phyloP scores from a whole-genome alignment of 2,888 invertebrate species.

The Xestia xanthographa region DNA sequence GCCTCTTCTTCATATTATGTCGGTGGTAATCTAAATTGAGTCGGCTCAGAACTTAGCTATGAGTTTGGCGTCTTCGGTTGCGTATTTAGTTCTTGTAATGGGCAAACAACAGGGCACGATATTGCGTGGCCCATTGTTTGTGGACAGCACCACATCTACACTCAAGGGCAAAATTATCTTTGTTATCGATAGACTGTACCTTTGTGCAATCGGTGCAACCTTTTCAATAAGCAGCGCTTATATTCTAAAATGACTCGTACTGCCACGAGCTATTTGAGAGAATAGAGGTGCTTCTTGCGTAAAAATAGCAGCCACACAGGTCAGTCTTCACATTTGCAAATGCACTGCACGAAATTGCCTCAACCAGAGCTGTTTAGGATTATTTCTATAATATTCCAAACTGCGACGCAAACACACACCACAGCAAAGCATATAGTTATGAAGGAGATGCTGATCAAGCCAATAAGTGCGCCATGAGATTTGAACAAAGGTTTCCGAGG shows the following conservation, averaged over 20 bases:
- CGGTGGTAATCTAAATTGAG: neutral
- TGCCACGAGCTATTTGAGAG: neutral
- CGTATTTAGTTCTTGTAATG: neutral
- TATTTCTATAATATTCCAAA: neutral
- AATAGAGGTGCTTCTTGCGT: neutral
- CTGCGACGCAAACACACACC: neutral
- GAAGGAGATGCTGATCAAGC: neutral
- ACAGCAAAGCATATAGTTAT: neutral
- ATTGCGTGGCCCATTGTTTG: neutral
- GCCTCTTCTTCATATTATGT: neutral
- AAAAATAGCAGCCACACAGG: neutral
- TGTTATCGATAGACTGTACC: neutral
- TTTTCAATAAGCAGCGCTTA: no score
- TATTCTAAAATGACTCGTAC: neutral
- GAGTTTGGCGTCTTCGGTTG: neutral
- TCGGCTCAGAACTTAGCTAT: neutral
- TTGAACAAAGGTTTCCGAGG: neutral
- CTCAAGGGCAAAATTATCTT: neutral
- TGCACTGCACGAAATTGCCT: neutral
- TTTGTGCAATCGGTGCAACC: neutral
- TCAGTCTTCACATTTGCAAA: neutral
- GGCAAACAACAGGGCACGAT: neutral
- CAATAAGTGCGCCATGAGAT: neutral
- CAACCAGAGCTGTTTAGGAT: neutral
- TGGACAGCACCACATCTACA: no score